Base-by-base conservation (phyloP, 2,797 vertebrate genomes). In the Cirrhinus molitorella region DNA sequence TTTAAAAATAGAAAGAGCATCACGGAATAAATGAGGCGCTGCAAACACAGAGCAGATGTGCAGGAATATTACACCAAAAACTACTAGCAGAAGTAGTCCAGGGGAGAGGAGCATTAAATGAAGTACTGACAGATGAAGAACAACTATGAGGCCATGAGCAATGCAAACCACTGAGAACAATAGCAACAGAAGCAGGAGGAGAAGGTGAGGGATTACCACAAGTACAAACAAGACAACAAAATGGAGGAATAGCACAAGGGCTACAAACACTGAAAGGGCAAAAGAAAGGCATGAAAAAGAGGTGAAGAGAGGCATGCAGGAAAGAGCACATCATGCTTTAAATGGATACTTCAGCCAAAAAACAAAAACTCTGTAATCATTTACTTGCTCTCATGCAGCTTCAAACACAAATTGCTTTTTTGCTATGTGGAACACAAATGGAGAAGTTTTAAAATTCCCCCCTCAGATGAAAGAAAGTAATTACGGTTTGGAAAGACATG, bases 21-120 rank as follows among this genome's bases (percentile, higher is more conserved):
- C 78, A 63, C 55, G n/a, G 85, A 86, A 89, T 71, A 19, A 83
- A 61, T 77, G 40, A 59, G 49, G 65, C n/a, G 19, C 37, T 61
- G 17, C 73, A 77, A 70, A 77, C 11, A 2, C 0, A 0, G 63
- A 77, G 25, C 73, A 77, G 73, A 76, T 23, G 2, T 75, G 81
- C 47, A 74, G 31, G 53, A 17, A 45, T 43, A 43, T 2, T 53
- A 81, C 13, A 25, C 53, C 10, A 55, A 79, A 53, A n/a, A 73
- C 12, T 25, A 87, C 34, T 59, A 47, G 25, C 5, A 83, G 66
- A 16, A 83, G 49, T 40, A 76, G 67, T 13, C 14, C 55, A 73
- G 72, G 65, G 76, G n/a, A n/a, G 71, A 84, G 76, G 31, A 80
- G 23, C 40, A 14, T 49, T 25, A 86, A 73, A 53, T 67, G 34